phyloP scores from a whole-genome alignment of 2,888 invertebrate genomes.

The Bedellia somnulentella region DNA sequence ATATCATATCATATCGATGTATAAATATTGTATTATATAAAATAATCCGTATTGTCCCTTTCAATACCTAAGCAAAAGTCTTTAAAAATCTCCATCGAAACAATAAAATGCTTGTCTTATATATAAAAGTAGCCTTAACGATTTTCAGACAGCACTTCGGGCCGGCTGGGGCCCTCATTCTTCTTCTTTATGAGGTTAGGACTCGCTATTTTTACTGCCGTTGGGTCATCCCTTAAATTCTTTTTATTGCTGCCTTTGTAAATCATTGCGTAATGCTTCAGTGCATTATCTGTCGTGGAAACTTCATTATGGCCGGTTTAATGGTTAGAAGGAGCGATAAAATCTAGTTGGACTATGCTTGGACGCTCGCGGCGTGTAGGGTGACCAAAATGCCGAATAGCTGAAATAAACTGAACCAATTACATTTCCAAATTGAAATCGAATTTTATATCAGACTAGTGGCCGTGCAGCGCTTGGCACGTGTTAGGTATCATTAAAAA shows the following conservation, averaged over 20 bases:
- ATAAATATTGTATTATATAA: too few species aligned
- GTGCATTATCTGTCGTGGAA: conserved; percentile 55
- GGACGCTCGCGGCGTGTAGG: conserved; percentile 17
- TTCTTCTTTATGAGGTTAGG: conserved; percentile 42
- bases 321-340: conserved; percentile 58
- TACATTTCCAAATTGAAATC: too few species aligned
- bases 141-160: conserved; percentile 16
- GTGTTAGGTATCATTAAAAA: too few species aligned
- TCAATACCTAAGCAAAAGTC: neutral
- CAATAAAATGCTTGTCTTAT: neutral
- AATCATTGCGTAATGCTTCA: conserved; percentile 58
- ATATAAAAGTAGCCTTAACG: neutral
- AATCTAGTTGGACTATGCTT: conserved; percentile 44
- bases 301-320: conserved; percentile 61
- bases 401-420: too few species aligned
- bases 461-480: too few species aligned
- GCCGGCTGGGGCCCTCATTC: conserved; percentile 33
- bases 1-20: too few species aligned
- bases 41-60: too few species aligned
- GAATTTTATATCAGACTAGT: too few species aligned
- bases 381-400: conserved; percentile 22
- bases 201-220: conserved; percentile 35
- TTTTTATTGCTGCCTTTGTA: conserved; percentile 59
- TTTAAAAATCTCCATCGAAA: neutral
- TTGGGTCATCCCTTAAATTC: conserved; percentile 58